Evolutionary conservation across 2,888 invertebrate genomes (phyloP), one percentile per base, ranked within the genome.

Genomic region (Branchellion lobata): DNA sequence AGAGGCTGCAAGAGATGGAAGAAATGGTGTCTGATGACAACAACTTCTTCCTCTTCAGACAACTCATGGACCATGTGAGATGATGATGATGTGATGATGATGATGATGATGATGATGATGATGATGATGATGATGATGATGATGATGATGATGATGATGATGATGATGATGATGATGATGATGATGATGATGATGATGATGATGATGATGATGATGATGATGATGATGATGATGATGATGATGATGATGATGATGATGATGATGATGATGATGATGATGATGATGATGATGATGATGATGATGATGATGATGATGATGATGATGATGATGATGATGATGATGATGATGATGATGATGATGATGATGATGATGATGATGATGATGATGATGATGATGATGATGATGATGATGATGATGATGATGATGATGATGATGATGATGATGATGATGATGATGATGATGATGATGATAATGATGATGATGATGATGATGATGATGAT

Each of bases 301-400:
- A 27, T 75, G 76, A 31, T 76, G 76, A 61, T 76, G 76, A 61
- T 79, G 79, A 53, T 79, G 79, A 57, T 79, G 74, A 75, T 75
- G 72, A 76, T 79, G 79, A 53, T 79, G 79, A 53, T 79, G 79
- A 53, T 79, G 79, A 53, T 79, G 79, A 76, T 79, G 79, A 76
- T 79, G 79, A 79, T 79, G 79, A 76, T 79, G 79, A 79, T 79
- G 79, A 76, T 75, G 79, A 76, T 79, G 79, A 76, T 75, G 79
- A 76, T 79, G 74, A 76, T 79, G 79, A 79, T 61, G 74, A 79
- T 79, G 79, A 75, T 79, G 74, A 75, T 57, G 65, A 61, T 33
- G 71, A 78, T 51, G 77, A 77, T 76, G 71, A 78, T 71, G 71
- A 80, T 69, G 80, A 77, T 69, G 69, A 68, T 69, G 80, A 47